Base-by-base conservation (phyloP, 2,888 invertebrate species). In the Hydraecia micacea region DNA sequence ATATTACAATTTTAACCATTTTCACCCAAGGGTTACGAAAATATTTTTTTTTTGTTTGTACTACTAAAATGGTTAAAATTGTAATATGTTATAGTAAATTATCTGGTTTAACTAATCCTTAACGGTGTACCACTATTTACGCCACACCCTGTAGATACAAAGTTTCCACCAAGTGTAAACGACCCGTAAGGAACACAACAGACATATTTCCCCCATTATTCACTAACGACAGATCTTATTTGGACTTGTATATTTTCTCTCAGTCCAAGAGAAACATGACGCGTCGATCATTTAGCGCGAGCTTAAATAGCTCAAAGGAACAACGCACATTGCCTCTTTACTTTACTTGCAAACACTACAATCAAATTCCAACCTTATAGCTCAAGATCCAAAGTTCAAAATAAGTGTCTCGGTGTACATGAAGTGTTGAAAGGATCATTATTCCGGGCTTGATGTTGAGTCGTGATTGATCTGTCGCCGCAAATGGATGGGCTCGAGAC, bases 391-490 rank as follows among this genome's bases (percentile, higher is more conserved):
- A 80, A 58, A 39, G 89, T 83, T 80, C 65, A 73, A 71, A 77
- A 18, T 88, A 7, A n/a, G 9, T 55, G n/a, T 42, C 28, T 49
- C 28, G 25, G 79, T 85, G 70, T 75, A 82, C 71, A 77, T 77
- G 73, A 79, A 87, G 88, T 88, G 91, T 89, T 90, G 90, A 90
- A 88, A 86, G 89, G 86, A 86, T 88, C 91, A 90, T 91, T 91
- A 90, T 90, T 87, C 83, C 55, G 75, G 66, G 85, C 86, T 88
- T 86, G 87, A 89, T 88, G 88, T 77, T 84, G 87, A 87, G 83
- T 74, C 84, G 87, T 91, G 91, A 91, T 91, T 90, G 91, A 91
- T 91, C 89, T 88, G 89, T 90, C 87, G 84, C 84, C 89, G 86
- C 88, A 90, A 89, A 90, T 88, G 88, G 87, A 89, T 87, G 86